Percentiles rank a stretch among this genome's conserved stretches.
Conservation (phyloP, 2,797 vertebrate species). For the Schizothorax lantsangensis region DNA sequence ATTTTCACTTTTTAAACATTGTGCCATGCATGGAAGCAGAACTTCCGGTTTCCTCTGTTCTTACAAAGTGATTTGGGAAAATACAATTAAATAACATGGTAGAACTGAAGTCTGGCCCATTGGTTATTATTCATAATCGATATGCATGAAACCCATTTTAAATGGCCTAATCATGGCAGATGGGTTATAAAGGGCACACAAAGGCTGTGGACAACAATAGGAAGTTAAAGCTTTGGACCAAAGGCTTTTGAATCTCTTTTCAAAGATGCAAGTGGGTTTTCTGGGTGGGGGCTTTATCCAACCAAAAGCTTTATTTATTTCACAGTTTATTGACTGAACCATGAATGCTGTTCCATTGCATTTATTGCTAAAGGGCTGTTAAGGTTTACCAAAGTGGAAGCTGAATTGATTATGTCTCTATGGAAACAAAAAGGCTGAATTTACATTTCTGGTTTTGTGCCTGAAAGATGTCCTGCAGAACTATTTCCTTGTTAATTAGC, state of each 20-base stretch:
- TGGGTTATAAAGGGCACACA: slow-evolving; percentile 2
- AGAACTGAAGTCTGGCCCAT: not conserved
- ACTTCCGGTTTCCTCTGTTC: slow-evolving; percentile 11
- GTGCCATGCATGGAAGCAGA: slow-evolving; percentile 5
- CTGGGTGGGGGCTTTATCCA: not conserved
- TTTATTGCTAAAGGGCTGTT: slow-evolving; percentile 6
- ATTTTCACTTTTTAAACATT: slow-evolving; percentile 41
- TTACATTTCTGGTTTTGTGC: slow-evolving; percentile 6
- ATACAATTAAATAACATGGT: not conserved
- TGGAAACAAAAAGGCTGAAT: slow-evolving; percentile 28
- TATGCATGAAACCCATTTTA: slow-evolving; percentile 1
- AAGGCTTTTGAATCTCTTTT: not conserved
- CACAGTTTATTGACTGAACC: slow-evolving; percentile 24
- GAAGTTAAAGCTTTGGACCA: not conserved
- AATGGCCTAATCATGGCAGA: slow-evolving; percentile 12
- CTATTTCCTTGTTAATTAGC: slow-evolving; percentile 1
- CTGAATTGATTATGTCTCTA: slow-evolving; percentile 38
- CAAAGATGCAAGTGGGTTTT: not conserved
- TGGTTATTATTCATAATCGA: not conserved
- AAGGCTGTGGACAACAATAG: slow-evolving; percentile 12
- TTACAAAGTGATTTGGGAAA: slow-evolving; percentile 3
- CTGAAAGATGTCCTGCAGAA: not conserved
- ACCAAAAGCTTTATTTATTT: not conserved
- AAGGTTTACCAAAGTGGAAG: not conserved
- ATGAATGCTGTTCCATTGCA: not conserved